Evolutionary conservation across 2,797 vertebrate genomes (phyloP).

Genomic region (Eremophila alpestris): DNA sequence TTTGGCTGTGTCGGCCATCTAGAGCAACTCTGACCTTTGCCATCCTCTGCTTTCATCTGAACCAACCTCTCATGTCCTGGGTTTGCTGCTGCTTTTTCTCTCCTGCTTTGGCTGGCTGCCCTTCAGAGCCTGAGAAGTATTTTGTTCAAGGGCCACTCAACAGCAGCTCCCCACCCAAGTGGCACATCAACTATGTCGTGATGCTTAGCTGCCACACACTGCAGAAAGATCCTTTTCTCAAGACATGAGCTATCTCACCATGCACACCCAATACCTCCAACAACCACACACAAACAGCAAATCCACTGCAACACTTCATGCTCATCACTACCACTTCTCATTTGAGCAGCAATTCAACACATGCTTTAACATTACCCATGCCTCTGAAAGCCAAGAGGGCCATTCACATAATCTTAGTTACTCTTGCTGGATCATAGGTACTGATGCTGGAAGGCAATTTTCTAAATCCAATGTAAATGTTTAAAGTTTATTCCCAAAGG

Average conservation of each 20-base stretch:
- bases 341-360: neutral
- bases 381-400: neutral
- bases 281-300: neutral
- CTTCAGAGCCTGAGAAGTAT: neutral
- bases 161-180: neutral
- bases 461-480: neutral
- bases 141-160: neutral
- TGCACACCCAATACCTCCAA: neutral
- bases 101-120: neutral
- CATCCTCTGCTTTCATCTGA: neutral
- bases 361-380: neutral
- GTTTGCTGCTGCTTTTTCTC: neutral
- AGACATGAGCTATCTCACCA: neutral
- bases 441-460: neutral
- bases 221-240: neutral
- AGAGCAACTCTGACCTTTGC: neutral
- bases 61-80: neutral
- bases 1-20: accelerated
- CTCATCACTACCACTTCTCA: neutral
- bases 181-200: neutral
- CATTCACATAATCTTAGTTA: neutral
- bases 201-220: neutral
- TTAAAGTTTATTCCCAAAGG: constrained; percentile 18
- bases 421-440: neutral
- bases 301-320: neutral